Evolutionary conservation across 2,888 invertebrate species (phyloP), one percentile per base, ranked within the genome.

Genomic region (Acanthacorydalis orientalis): DNA sequence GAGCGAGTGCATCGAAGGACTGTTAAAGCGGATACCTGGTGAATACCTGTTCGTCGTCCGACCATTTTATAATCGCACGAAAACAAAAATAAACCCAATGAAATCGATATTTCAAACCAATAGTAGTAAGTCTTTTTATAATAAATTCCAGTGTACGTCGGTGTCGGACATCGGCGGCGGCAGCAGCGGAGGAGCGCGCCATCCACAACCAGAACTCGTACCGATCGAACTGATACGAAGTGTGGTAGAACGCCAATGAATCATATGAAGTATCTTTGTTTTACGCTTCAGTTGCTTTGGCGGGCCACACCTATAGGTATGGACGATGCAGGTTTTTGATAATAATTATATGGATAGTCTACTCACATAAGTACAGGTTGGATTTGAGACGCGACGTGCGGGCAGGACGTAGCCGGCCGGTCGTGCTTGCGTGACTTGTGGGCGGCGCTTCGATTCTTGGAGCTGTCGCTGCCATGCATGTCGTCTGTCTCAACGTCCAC

Each of bases 371-470:
- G 37, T 37, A 37, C 14, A 37, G 14, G 37, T 37, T 37, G 14
- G 7, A 14, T 37, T 37, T n/a, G 6, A 42, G 16, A 23, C 15
- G 12, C 31, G 42, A 12, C 31, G 16, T 42, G 31, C 16, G 12
- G 42, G 42, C 16, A 42, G 42, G 8, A 9, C 12, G 9, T 15
- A 31, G 31, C 10, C 12, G 15, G 42, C 35, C 35, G 37, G 37
- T 37, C 37, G 37, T n/a, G 37, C 37, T 46, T 46, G 46, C 46
- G 46, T 46, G 46, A 46, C 46, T 32, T 12, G 46, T 39, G 46
- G 46, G 46, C 46, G 46, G 41, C 23, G 15, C 15, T 12, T 14
- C 41, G 15, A 12, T 41, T 15, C 12, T 16, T 41, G 15, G 12
- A 12, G 16, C 42, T 31, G 31, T 23, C 23, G 23, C 23, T 23